Evolutionary conservation across 1,140 invertebrate genomes (phyloP).

Genomic region (Brachionus paranguensis): DNA sequence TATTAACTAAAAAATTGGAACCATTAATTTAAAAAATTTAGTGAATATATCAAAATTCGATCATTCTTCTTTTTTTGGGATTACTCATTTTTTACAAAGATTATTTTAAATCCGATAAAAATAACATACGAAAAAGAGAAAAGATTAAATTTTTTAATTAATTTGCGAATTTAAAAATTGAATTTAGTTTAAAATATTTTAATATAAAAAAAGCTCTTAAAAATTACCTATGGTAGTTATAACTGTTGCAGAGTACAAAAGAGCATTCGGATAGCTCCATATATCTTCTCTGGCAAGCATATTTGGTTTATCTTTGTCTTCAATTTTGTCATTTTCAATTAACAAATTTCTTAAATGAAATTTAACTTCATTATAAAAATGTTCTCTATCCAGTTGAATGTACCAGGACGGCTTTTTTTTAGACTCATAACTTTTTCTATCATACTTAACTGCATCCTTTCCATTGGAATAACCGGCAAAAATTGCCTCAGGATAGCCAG

Average conservation of each 20-base stretch:
- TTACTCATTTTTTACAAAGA: too few species aligned
- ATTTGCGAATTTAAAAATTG: too few species aligned
- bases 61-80: too few species aligned
- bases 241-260: conserved; percentile 84
- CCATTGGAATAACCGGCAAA: neutral
- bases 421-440: neutral
- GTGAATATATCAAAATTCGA: too few species aligned
- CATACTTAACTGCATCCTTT: neutral
- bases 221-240: conserved; percentile 82
- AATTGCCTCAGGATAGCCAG: neutral
- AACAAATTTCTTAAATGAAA: conserved; percentile 21
- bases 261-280: conserved; percentile 50
- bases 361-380: conserved; percentile 16
- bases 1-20: too few species aligned
- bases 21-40: too few species aligned
- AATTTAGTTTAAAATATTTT: neutral
- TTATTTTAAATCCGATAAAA: too few species aligned
- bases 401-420: conserved; percentile 10
- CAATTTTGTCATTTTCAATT: conserved; percentile 39
- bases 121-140: too few species aligned
- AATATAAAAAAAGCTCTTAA: neutral
- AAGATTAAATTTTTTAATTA: too few species aligned
- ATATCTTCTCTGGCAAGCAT: conserved; percentile 28
- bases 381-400: conserved; percentile 15
- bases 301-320: conserved; percentile 37